A percentile compares a stretch with the other conserved stretches of the same genome.
These are phyloP conservation scores for Acanthurus leucopareius DNA, from an alignment of 2,797 vertebrate genomes.

Conservation along the genomic window DNA sequence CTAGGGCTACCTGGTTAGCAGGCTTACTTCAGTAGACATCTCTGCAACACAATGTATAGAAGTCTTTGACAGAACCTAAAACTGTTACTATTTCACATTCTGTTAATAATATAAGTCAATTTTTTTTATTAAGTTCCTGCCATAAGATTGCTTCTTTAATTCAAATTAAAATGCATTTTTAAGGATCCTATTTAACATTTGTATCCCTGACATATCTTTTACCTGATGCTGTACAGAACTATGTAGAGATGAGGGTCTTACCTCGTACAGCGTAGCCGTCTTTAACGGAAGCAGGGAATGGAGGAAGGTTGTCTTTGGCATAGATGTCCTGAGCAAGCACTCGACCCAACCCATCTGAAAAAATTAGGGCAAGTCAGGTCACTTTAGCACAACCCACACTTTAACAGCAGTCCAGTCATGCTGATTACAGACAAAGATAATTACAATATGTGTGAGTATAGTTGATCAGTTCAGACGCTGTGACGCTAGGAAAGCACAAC, in stretches of 20 bases:
- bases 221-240: neutral
- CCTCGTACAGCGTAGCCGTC: conserved; percentile 99
- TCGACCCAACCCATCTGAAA: conserved; percentile 96
- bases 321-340: conserved; percentile 99
- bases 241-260: conserved; percentile 65
- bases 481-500: too few relatives aligned
- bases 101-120: too few relatives aligned
- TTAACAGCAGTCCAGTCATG: neutral
- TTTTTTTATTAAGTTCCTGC: too few relatives aligned
- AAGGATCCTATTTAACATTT: neutral
- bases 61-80: too few relatives aligned
- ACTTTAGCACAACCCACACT: neutral
- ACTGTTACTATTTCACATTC: too few relatives aligned
- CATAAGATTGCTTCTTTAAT: neutral
- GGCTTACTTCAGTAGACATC: too few relatives aligned
- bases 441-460: neutral
- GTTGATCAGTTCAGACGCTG: neutral
- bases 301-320: conserved; percentile 99
- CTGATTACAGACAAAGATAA: conserved; percentile 13
- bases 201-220: neutral
- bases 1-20: too few relatives aligned
- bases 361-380: conserved; percentile 17
- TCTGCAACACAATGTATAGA: too few relatives aligned
- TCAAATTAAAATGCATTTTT: neutral
- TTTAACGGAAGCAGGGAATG: conserved; percentile 98